Evolutionary conservation across 2,797 vertebrate genomes (phyloP), one percentile per base, ranked within the genome.

Genomic region (Enteromius viviparus): DNA sequence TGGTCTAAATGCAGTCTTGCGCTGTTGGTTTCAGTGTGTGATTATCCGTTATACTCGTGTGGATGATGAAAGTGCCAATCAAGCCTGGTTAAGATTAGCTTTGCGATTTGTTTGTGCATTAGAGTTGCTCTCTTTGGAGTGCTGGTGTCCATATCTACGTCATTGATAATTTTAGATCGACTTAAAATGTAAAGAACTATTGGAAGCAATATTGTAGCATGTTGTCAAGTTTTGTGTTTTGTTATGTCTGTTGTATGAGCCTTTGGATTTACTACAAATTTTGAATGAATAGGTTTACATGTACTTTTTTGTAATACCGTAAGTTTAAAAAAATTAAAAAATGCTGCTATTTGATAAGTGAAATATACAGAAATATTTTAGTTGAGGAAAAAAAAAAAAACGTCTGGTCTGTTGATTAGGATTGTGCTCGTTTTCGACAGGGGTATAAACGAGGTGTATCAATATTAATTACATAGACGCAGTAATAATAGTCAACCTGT

Each of bases 281-380:
- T 95, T 95, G 94, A 95, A 95, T 95, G 94, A 95, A 94, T 95
- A 95, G 94, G 94, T 95, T 95, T 95, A 95, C 94, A 95, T 95
- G 94, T 95, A 95, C 94, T 95, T 95, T 95, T 95, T 89, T 89
- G 88, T 89, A 89, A 88, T 88, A 89, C 88, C 93, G 94, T 95
- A 95, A 95, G 93, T 95, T 94, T 93, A 80, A 87, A 83, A 82
- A 88, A 80, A 65, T 17, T 45, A 86, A 89, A 95, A 95, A 94
- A 94, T 95, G 94, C 94, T 95, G 94, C 94, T 95, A 95, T 95
- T 95, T 95, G 94, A 95, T 95, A 95, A 95, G 94, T 95, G 92
- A 94, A 95, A 93, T 95, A 95, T 95, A 95, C 93, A 95, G 94
- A 95, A 87, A 94, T 94, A 95, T 95, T 95, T 95, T 93, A 94